Percentiles rank a stretch among this genome's conserved stretches.
phyloP scores from a whole-genome alignment of 1,140 invertebrate species.

The Conopomorpha cramerella region DNA sequence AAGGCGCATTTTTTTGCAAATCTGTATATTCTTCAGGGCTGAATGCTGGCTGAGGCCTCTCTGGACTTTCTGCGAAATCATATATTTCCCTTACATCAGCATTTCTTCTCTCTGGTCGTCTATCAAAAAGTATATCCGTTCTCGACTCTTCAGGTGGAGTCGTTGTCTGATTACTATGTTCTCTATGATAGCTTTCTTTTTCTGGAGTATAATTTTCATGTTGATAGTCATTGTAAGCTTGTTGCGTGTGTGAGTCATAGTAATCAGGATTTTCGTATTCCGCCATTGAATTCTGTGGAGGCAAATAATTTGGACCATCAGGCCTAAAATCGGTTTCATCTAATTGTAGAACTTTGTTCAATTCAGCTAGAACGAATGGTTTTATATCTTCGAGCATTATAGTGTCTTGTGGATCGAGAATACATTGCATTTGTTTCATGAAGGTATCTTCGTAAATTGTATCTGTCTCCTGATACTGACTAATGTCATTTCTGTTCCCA shows the following conservation, averaged over 20 bases:
- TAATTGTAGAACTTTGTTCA: conserved; percentile 37
- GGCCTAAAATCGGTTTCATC: no score
- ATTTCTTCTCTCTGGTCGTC: conserved; percentile 8
- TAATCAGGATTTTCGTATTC: conserved; percentile 9
- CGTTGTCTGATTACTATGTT: background rate
- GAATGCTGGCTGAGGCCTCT: no score
- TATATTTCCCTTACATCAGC: background rate
- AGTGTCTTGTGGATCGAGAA: conserved; percentile 48
- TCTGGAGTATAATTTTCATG: conserved; percentile 1
- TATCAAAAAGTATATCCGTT: conserved; percentile 8
- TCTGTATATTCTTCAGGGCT: background rate
- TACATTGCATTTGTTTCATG: conserved; percentile 52
- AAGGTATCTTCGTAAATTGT: conserved; percentile 54
- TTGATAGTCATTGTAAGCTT: background rate
- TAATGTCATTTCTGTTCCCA: conserved; percentile 32
- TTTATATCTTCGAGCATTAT: conserved; percentile 47
- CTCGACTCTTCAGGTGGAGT: conserved; percentile 6
- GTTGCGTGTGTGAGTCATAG: conserved; percentile 10
- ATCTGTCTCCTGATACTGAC: conserved; percentile 35
- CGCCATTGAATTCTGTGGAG: conserved; percentile 12
- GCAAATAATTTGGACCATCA: no score
- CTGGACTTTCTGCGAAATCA: background rate
- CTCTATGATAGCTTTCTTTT: conserved; percentile 5
- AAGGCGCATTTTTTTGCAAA: conserved; percentile 4
- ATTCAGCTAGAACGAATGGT: conserved; percentile 45